Conservation (phyloP, 2,113 vertebrate species). For the Leptobrachium ailaonicum region DNA sequence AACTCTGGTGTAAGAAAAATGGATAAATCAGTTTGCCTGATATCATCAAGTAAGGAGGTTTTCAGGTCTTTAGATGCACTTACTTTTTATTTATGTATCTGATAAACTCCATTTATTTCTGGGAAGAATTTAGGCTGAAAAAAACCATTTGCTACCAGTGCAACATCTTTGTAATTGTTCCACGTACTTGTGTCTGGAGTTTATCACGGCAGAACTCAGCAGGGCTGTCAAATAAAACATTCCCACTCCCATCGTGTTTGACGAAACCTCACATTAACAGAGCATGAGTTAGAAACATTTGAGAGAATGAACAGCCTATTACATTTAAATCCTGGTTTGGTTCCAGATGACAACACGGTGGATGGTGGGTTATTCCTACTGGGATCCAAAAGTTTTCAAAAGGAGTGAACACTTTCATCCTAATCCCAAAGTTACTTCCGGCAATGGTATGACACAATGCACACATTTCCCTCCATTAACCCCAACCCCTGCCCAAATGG, state of each 20-base stretch:
- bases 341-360: constrained; percentile 1
- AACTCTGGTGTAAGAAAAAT: too few species aligned
- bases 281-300: background rate
- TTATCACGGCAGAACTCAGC: constrained; percentile 11
- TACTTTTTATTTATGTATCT: background rate
- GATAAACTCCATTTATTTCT: background rate
- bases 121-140: background rate
- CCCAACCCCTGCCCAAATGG: background rate
- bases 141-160: background rate
- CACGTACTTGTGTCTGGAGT: background rate
- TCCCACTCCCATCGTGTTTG: background rate
- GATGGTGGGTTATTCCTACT: background rate
- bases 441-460: background rate
- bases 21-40: too few species aligned
- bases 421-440: constrained; percentile 17
- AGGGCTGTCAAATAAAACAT: constrained; percentile 33
- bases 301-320: background rate
- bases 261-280: constrained; percentile 7
- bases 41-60: too few species aligned
- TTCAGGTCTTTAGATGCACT: too few species aligned
- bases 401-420: background rate
- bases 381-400: constrained; percentile 4
- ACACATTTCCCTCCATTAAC: constrained; percentile 13
- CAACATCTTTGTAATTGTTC: background rate
- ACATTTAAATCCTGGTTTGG: constrained; percentile 6